Base-by-base conservation (phyloP, 2,888 invertebrate genomes). In the Tricholauxania praeusta region DNA sequence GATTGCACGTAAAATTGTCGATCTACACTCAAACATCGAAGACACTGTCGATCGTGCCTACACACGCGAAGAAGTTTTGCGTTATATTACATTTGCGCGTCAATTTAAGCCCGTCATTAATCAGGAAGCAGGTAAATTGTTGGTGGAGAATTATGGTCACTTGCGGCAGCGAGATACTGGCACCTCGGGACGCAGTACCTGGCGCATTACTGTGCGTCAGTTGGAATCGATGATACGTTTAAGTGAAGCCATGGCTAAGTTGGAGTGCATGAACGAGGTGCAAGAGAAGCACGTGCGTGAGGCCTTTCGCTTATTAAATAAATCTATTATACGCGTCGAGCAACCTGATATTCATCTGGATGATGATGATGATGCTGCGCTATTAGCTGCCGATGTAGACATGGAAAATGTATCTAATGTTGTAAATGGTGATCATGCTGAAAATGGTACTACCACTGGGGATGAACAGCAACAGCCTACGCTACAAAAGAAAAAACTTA, bases 161-260 rank as follows among this genome's bases (percentile, higher is more conserved):
- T 89, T 99, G 71, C 90, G 99, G 0, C 92, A 96, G 82, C 89
- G 96, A 2, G 99, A 98, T 86, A 92, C 93, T 4, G 90, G 90
- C 12, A 89, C 90, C 0, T 85, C 90, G 1, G 90, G 92, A 1
- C 92, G 91, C 84, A 93, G 92, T 68, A 93, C 97, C 0, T 99
- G 98, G 97, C 90, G 98, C 70, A 97, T 99, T 79, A 99, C 99
- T 0, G 99, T 99, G 22, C 90, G 99, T 0, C 99, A 99, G 84
- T 88, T 98, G 75, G 97, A 98, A 87, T 96, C 96, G 81, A 93
- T 99, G 92, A 93, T 99, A 82, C 94, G 99, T 14, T 90, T 99
- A 32, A 95, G 98, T 0, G 99, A 99, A 89, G 98, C 95, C 39
- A 93, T 98, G 91, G 98, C 99, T 68, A 93, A 97, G 87, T 91